Evolutionary conservation across 35 echinoderm and acorn worm genomes (phyloP).

Genomic region (Ophioderma brevispina): DNA sequence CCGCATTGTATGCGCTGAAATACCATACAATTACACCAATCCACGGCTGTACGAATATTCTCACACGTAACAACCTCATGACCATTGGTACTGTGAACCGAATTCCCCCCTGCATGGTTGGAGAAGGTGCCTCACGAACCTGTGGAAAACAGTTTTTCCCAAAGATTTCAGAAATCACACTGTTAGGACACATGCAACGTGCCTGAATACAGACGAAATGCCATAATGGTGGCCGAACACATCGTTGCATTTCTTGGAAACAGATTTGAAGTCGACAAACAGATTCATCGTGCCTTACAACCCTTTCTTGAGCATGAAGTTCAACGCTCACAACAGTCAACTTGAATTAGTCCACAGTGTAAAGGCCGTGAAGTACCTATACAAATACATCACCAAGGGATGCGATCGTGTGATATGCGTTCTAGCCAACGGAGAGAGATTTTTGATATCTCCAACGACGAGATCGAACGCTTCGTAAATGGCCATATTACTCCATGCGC

Average conservation of each 20-base stretch:
- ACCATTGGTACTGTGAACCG: conserved; percentile 4
- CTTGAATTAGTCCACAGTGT: conserved; percentile 20
- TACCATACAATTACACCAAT: neutral
- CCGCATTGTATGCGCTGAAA: conserved; percentile 21
- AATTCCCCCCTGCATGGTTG: conserved; percentile 7
- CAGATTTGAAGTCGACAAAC: neutral
- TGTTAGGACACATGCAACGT: neutral
- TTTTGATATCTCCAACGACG: neutral
- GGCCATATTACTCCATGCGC: conserved; percentile 9
- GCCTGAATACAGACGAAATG: conserved; percentile 22
- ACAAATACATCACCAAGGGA: conserved; percentile 37
- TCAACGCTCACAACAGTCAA: conserved; percentile 38
- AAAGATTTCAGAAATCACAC: conserved; percentile 3
- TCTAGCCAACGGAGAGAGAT: conserved; percentile 3
- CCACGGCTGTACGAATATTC: neutral
- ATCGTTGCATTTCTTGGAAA: neutral
- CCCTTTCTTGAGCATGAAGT: conserved; percentile 23
- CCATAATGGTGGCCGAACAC: conserved; percentile 20
- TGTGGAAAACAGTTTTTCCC: conserved; percentile 7
- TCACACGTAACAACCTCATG: conserved; percentile 20
- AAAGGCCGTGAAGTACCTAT: conserved; percentile 33
- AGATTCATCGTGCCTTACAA: conserved; percentile 38
- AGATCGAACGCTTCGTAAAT: conserved; percentile 21
- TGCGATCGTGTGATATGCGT: conserved; percentile 1
- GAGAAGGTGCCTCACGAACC: too few relatives aligned